Conservation (phyloP, 23 tunicate genomes). For the Clavelina lepadiformis region DNA sequence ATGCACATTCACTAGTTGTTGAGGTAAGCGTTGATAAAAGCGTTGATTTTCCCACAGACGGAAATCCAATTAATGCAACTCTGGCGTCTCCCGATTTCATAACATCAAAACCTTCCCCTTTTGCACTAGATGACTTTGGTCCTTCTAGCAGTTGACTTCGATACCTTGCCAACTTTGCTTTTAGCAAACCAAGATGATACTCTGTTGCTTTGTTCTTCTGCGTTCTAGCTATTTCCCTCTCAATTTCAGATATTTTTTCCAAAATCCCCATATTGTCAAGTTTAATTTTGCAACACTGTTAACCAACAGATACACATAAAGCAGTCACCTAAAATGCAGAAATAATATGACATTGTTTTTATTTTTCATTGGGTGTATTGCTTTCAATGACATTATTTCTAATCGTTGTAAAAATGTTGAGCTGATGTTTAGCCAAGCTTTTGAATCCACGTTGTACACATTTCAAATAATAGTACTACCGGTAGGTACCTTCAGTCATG, state of each 20-base stretch:
- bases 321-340: too few relatives aligned
- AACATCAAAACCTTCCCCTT: slow-evolving; percentile 99
- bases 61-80: slow-evolving; percentile 97
- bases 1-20: slow-evolving; percentile 76
- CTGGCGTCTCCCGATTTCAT: slow-evolving; percentile 99
- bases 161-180: slow-evolving; percentile 96
- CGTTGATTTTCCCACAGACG: slow-evolving; percentile 97
- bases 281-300: too few relatives aligned
- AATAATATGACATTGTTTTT: too few relatives aligned
- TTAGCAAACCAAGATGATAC: slow-evolving; percentile 91
- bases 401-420: too few relatives aligned
- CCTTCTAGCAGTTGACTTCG: slow-evolving; percentile 92
- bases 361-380: too few relatives aligned
- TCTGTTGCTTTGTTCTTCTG: slow-evolving; percentile 99
- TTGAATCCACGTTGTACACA: too few relatives aligned
- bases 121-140: slow-evolving; percentile 65
- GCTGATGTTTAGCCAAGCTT: too few relatives aligned
- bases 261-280: slow-evolving; percentile 82
- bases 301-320: too few relatives aligned
- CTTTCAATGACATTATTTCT: too few relatives aligned
- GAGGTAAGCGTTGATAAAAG: slow-evolving; percentile 80
- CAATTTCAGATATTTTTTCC: slow-evolving; percentile 92
- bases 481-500: too few relatives aligned
- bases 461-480: too few relatives aligned
- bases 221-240: slow-evolving; percentile 82